Evolutionary conservation across 2,888 invertebrate genomes (phyloP), one percentile per base, ranked within the genome.

Genomic region (Myopa tessellatipennis): DNA sequence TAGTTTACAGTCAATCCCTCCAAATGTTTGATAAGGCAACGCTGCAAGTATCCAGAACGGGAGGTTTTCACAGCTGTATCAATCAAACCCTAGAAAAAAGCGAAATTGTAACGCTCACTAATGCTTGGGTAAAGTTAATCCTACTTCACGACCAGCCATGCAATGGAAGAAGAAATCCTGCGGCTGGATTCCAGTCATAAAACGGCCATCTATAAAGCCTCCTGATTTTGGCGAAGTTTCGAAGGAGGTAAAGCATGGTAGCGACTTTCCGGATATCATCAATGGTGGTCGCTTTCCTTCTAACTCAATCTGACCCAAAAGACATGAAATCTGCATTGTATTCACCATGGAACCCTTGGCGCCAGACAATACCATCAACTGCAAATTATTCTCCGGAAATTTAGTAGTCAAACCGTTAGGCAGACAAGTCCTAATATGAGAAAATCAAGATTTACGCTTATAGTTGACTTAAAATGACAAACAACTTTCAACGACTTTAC

Each of bases 21-120:
- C 80, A 99, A 90, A 90, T 99, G 98, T 89, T 99, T 99, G 78
- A 99, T 96, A 10, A 99, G 91, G 90, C 99, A 99, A 81, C 98
- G 91, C 90, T 99, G 98, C 77, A 99, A 91, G 89, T 99, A 99
- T 83, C 99, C 99, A 83, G 98, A 98, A 80, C 98, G 93, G 90
- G 98, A 98, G 1, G 99, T 99, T 91, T 99, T 99, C 0, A 99
- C 99, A 81, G 99, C 99, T 4, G 99, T 99, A 93, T 99, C 99
- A 84, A 99, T 97, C 76, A 99, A 92, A 91, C 99, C 97, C 93
- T 94, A 84, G 82, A 79, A 16, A 81, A 79, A 16, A 38, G 70
- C 1, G 58, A 52, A 63, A 26, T 60, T n/a, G 26, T 8, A 60
- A 60, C 8, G 12, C 5, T n/a, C 5, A 12, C 63, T 6, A 36